Base-by-base conservation (phyloP, 2,113 vertebrate species). In the Bos taurus region DNA sequence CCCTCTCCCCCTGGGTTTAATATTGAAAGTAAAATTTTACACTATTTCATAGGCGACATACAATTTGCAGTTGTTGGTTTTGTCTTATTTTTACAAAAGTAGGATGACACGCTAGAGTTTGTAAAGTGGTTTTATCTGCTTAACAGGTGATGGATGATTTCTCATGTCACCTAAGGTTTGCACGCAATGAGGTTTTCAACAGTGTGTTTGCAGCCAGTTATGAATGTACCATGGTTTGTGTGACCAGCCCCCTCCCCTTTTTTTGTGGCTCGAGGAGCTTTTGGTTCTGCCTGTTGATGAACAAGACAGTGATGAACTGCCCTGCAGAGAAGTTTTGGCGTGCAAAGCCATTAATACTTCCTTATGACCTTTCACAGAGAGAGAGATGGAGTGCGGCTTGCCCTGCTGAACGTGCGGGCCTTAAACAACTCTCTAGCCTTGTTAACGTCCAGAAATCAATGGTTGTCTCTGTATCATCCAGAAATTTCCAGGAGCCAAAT, bases 301-400 rank as follows among this genome's bases (percentile, higher is more conserved):
- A 74, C 19, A 60, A 85, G 89, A 60, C 36, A 8, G 13, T 36
- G 60, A 28, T 62, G 84, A 87, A 83, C 80, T 88, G 86, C 71
- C 59, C 30, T 9, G 33, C 43, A n/a, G 80, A 46, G 94, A 91
- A 26, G 40, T 88, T 46, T 19, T 89, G 23, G 10, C 36, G 59
- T 60, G 30, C 92, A 83, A 3, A 64, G n/a, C 86, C 0, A 3
- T 62, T 89, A 54, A 40, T 36, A 28, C 43, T 28, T 84, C 92
- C 57, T 57, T 16, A 26, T 82, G 94, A 91, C 93, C 82, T 93
- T 92, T 91, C 59, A 5, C 64, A 28, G 46, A 71, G 95, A 90
- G 33, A 96, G 50, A 50, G 43, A 83, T 56, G n/a, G 30, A 78
- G 16, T 36, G 30, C 43, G 26, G 87, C 57, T 84, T 81, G n/a